A percentile compares a stretch with the other conserved stretches of the same genome.
Evolutionary conservation across 2,888 invertebrate genomes (phyloP).

Genomic region (Scaptomyza caliginosa): DNA sequence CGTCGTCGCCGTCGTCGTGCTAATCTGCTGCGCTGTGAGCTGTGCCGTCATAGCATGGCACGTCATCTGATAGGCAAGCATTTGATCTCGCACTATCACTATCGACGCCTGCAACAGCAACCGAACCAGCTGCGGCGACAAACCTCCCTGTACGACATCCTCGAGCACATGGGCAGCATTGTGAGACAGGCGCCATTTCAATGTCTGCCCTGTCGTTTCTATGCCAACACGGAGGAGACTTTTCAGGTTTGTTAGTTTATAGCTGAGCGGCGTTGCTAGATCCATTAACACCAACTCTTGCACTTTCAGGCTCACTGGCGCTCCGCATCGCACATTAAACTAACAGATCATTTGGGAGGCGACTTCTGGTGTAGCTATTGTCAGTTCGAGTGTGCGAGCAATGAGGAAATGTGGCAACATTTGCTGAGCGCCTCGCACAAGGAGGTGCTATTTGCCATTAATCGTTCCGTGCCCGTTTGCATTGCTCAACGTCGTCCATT

Average conservation of each 20-base stretch:
- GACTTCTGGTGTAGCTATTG: conserved; percentile 90
- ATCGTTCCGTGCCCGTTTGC: conserved; percentile 91
- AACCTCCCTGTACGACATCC: conserved; percentile 86
- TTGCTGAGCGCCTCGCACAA: conserved; percentile 88
- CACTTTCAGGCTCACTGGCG: conserved; percentile 88
- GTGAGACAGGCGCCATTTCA: conserved; percentile 93
- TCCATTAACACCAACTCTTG: not conserved
- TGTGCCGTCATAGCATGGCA: conserved; percentile 89
- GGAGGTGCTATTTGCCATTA: conserved; percentile 90
- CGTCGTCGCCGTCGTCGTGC: conserved; percentile 85
- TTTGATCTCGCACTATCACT: conserved; percentile 93
- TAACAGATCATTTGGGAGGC: conserved; percentile 85
- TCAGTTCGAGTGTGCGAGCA: conserved; percentile 87
- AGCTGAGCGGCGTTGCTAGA: too few species aligned
- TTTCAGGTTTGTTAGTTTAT: too few species aligned
- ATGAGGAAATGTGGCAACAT: conserved; percentile 88
- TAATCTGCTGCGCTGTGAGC: conserved; percentile 88
- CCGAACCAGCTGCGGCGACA: conserved; percentile 78
- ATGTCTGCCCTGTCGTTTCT: conserved; percentile 93
- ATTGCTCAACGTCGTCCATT: conserved; percentile 88
- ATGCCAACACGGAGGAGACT: conserved; percentile 90
- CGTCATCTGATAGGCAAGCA: conserved; percentile 91
- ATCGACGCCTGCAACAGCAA: conserved; percentile 87
- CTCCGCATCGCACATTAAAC: conserved; percentile 86
- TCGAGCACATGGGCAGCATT: conserved; percentile 91